phyloP scores from a whole-genome alignment of 1,140 invertebrate species.

The Drosophila hydei region DNA sequence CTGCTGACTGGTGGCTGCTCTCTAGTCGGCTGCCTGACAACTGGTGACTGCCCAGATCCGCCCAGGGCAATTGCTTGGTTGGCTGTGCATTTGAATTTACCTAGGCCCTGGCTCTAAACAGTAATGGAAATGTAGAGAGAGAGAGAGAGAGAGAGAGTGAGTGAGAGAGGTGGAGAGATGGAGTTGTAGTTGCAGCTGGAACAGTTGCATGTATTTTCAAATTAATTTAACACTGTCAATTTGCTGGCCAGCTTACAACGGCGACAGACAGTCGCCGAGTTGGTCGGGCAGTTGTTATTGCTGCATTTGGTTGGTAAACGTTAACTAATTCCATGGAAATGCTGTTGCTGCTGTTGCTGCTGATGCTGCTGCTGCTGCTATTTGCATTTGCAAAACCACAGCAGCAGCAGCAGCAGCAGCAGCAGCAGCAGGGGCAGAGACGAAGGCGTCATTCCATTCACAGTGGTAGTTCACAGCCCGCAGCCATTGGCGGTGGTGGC shows the following conservation, averaged over 20 bases:
- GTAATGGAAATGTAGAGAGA: conserved; percentile 38
- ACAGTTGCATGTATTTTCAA: conserved; percentile 75
- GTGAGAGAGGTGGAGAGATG: not conserved
- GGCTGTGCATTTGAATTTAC: conserved; percentile 47
- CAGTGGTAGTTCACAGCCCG: conserved; percentile 51
- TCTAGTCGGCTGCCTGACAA: not conserved
- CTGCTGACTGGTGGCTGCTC: not conserved
- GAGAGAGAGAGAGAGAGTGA: conserved; percentile 6
- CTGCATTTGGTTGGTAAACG: conserved; percentile 71
- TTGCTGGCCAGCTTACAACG: conserved; percentile 71
- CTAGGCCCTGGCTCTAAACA: conserved; percentile 19
- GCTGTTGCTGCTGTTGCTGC: conserved; percentile 49
- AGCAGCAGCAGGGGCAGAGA: conserved; percentile 1
- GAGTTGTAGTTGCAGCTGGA: conserved; percentile 18
- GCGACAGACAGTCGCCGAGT: conserved; percentile 30
- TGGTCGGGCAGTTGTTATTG: conserved; percentile 41
- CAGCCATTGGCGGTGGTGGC: conserved; percentile 40
- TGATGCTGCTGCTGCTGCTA: conserved; percentile 43
- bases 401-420: conserved; percentile 25
- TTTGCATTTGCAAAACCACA: conserved; percentile 72
- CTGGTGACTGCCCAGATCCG: conserved; percentile 20
- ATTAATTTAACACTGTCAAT: conserved; percentile 83
- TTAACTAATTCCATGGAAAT: conserved; percentile 82
- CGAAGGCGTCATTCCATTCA: not conserved
- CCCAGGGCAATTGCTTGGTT: conserved; percentile 23